Conservation (phyloP, 2,797 vertebrate genomes). For the Sebastes kiyomatsui region DNA sequence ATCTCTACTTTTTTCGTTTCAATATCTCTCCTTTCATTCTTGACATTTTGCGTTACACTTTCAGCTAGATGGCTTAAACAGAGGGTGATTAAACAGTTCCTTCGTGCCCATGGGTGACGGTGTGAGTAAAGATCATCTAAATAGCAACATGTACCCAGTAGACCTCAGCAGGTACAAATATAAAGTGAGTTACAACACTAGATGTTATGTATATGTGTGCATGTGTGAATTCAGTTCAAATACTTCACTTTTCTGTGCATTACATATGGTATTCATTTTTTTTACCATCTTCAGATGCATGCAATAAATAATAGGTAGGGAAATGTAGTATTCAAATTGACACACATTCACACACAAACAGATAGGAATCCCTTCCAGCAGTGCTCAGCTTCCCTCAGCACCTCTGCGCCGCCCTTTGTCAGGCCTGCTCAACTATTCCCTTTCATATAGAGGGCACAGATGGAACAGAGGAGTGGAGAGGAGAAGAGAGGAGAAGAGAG, state of each 20-base stretch:
- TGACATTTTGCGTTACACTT: not conserved
- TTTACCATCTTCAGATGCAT: slow-evolving; percentile 1
- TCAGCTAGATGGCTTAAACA: not conserved
- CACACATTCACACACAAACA: slow-evolving; percentile 46
- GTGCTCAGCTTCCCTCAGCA: slow-evolving; percentile 73
- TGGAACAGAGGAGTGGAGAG: slow-evolving; percentile 63
- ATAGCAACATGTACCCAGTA: not conserved
- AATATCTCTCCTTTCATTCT: not conserved
- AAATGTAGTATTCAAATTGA: slow-evolving; percentile 51
- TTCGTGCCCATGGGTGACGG: not conserved
- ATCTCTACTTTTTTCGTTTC: not conserved
- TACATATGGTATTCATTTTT: slow-evolving; percentile 11
- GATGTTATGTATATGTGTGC: not conserved
- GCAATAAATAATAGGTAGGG: slow-evolving; percentile 21
- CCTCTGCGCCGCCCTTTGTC: slow-evolving; percentile 78
- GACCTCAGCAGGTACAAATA: not conserved
- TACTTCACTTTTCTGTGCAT: not conserved
- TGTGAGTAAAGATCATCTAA: not conserved
- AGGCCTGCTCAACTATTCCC: slow-evolving; percentile 80
- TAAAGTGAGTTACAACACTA: not conserved
- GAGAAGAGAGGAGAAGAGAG: not conserved
- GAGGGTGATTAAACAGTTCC: not conserved
- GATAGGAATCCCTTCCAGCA: slow-evolving; percentile 76
- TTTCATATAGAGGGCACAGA: slow-evolving; percentile 80
- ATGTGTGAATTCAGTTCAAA: slow-evolving; percentile 4